phyloP scores from a whole-genome alignment of 2,888 invertebrate species.

The Caenorhabditis angaria region DNA sequence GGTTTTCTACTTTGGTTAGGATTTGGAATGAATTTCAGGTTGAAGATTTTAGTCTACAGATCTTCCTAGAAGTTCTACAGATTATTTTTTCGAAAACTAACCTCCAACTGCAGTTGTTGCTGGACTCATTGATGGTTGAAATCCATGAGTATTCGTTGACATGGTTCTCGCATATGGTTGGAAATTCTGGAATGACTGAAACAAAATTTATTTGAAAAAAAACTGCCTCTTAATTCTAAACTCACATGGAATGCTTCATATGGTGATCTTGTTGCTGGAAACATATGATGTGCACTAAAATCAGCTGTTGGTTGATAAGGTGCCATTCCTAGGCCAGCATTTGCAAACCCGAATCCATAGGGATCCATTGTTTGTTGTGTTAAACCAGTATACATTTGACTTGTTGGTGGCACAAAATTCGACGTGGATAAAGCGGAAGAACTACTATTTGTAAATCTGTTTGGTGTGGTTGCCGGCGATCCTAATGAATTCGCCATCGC shows the following conservation, averaged over 20 bases:
- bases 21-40: too few relatives aligned
- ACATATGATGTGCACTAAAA: conserved; percentile 65
- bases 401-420: conserved; percentile 56
- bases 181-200: conserved; percentile 22
- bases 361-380: conserved; percentile 62
- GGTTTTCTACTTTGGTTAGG: too few relatives aligned
- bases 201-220: neutral
- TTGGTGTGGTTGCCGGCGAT: conserved; percentile 53
- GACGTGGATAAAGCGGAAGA: conserved; percentile 26
- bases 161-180: conserved; percentile 59
- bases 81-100: too few relatives aligned
- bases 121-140: conserved; percentile 60
- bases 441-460: conserved; percentile 35
- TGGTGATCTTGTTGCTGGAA: conserved; percentile 51
- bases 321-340: conserved; percentile 55
- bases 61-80: too few relatives aligned
- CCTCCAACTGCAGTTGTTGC: conserved; percentile 57
- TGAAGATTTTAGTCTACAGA: too few relatives aligned
- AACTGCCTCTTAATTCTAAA: neutral
- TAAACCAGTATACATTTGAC: conserved; percentile 60
- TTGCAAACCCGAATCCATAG: conserved; percentile 61
- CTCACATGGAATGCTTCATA: conserved; percentile 65
- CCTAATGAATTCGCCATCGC: conserved; percentile 47
- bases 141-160: conserved; percentile 46
- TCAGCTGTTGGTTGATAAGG: conserved; percentile 53